A percentile compares a stretch with the other conserved stretches of the same genome.
phyloP scores from a whole-genome alignment of 1,140 invertebrate genomes.

The Andricus grossulariae region DNA sequence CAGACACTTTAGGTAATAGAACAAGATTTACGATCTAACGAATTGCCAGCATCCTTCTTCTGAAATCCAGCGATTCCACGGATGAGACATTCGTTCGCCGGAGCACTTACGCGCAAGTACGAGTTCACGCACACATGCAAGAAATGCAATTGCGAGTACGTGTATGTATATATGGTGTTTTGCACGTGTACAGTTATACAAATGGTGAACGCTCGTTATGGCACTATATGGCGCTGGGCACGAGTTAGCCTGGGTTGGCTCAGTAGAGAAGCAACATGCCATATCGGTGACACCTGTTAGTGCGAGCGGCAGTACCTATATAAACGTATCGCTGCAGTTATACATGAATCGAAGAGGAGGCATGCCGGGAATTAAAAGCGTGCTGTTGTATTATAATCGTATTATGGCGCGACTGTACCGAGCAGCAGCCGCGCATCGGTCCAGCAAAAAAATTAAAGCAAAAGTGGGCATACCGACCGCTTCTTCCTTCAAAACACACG shows the following conservation, averaged over 20 bases:
- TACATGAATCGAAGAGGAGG: conserved; percentile 59
- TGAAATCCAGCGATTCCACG: conserved; percentile 38
- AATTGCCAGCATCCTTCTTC: conserved; percentile 35
- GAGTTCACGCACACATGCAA: not conserved
- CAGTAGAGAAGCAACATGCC: conserved; percentile 65
- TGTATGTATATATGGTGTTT: conserved; percentile 15
- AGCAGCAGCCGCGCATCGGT: conserved; percentile 10
- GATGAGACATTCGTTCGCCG: conserved; percentile 40
- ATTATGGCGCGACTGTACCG: conserved; percentile 60
- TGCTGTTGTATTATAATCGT: conserved; percentile 70
- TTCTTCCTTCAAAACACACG: conserved; percentile 23
- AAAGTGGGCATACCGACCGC: conserved; percentile 14
- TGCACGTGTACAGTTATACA: conserved; percentile 17
- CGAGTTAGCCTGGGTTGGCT: conserved; percentile 53
- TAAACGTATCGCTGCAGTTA: conserved; percentile 57
- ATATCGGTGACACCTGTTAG: conserved; percentile 73
- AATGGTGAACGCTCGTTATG: conserved; percentile 55
- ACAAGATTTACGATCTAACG: conserved; percentile 25
- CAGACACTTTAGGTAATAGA: conserved; percentile 26
- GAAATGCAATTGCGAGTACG: conserved; percentile 40
- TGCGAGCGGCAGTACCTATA: conserved; percentile 50
- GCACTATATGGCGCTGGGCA: conserved; percentile 48
- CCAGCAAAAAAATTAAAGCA: not conserved
- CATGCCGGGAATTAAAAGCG: conserved; percentile 68
- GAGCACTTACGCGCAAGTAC: conserved; percentile 30